A percentile compares a stretch with the other conserved stretches of the same genome.
phyloP scores from a whole-genome alignment of 2,113 vertebrate species.

The Aphelocoma coerulescens region DNA sequence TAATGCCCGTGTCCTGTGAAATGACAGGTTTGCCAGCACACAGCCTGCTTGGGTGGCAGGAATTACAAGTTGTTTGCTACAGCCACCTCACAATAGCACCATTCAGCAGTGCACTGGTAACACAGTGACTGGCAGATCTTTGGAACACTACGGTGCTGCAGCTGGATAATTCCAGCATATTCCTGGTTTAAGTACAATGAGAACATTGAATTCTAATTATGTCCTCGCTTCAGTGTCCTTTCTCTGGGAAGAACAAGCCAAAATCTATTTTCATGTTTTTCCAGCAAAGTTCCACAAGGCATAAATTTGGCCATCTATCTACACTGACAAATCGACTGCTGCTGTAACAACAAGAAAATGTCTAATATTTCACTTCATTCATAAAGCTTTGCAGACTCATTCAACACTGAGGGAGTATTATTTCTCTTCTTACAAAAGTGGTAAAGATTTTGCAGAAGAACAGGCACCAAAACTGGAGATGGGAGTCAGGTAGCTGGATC shows the following conservation, averaged over 20 bases:
- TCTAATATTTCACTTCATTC: neutral
- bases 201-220: conserved; percentile 49
- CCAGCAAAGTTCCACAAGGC: neutral
- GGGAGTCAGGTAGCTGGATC: neutral
- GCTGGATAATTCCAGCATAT: conserved; percentile 49
- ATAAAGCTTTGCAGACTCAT: neutral
- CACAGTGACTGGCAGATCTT: conserved; percentile 39
- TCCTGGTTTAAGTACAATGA: conserved; percentile 51
- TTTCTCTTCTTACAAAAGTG: neutral
- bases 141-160: conserved; percentile 31
- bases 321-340: neutral
- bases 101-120: conserved; percentile 16
- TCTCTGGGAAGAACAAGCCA: neutral
- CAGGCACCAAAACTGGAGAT: neutral
- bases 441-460: neutral
- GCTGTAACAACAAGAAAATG: neutral
- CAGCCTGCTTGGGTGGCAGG: neutral
- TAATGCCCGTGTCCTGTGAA: neutral
- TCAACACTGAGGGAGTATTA: neutral
- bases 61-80: conserved; percentile 40
- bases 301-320: neutral
- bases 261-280: neutral
- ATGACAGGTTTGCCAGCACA: conserved; percentile 6
- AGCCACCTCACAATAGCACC: conserved; percentile 22
- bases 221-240: neutral